Evolutionary conservation across 2,888 invertebrate species (phyloP), one percentile per base, ranked within the genome.

Genomic region (Nipponacmea schrenckii): DNA sequence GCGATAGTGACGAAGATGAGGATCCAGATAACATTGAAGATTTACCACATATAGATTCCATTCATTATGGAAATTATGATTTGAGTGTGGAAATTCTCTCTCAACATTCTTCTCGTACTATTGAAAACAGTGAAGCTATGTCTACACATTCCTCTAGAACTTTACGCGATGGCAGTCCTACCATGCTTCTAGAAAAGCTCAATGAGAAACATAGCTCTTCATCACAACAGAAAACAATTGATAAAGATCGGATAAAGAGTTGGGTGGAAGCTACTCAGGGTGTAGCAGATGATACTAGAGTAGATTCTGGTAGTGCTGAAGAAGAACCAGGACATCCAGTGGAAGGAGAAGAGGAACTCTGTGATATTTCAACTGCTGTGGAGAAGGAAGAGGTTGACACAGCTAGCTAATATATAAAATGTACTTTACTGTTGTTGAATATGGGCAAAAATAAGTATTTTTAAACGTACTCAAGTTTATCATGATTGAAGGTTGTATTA

Each of bases 41-140:
- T 8, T 74, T 86, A 48, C 84, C 86, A 24, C 84, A 83, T 71
- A 86, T 86, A 46, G 86, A 86, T 74, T 87, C 87, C 0, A 85
- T 86, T 48, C 86, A 87, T 74, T 81, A 78, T 67, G 76, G 78
- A 39, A 79, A 72, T 46, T 76, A 79, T 44, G 83, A 83, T 69
- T 78, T 84, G 12, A 82, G 79, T 67, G 73, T 81, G 2, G 86
- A 85, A 68, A 83, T 85, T 56, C 76, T 87, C 26, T 86, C 87
- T 4, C 86, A 85, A 71, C 84, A 85, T 74, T 85, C 86, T 14
- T 79, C 83, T 1, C 82, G 82, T 68, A 85, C 84, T 0, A 66
- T 81, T n/a, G 86, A 85, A 70, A 79, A 81, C 26, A 79, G 79
- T 26, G 85, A 84, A 24, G 84, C 77, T 0, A 74, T 83, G 74